phyloP scores from a whole-genome alignment of 2,888 invertebrate species.

The Gryllus longicercus region DNA sequence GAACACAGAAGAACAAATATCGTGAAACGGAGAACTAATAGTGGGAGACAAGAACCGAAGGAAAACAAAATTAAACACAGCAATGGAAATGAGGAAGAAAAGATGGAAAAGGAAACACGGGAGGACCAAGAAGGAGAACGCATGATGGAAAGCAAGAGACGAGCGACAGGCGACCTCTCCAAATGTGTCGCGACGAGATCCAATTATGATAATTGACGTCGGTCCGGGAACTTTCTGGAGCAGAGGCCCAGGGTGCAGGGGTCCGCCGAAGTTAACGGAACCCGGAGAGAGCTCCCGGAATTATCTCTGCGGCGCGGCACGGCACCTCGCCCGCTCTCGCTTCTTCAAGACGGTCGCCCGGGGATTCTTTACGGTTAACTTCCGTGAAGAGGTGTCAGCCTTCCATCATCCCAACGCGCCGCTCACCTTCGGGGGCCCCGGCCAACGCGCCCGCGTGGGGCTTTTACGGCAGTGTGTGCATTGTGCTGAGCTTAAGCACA shows the following conservation, averaged over 20 bases:
- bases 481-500: background rate
- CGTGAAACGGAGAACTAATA: too few relatives aligned
- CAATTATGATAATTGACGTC: conserved; percentile 6
- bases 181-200: background rate
- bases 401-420: background rate
- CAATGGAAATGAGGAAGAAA: too few relatives aligned
- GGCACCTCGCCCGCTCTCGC: background rate
- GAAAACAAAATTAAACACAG: too few relatives aligned
- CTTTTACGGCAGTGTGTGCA: background rate
- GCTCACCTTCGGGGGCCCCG: background rate
- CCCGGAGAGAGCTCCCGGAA: background rate
- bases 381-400: conserved; percentile 11
- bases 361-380: conserved; percentile 17
- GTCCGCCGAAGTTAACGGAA: background rate
- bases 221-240: background rate
- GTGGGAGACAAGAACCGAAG: too few relatives aligned
- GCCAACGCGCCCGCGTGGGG: background rate
- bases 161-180: background rate
- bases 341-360: background rate
- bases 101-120: too few relatives aligned
- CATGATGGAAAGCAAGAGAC: too few relatives aligned
- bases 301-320: background rate
- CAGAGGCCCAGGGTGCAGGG: background rate
- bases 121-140: too few relatives aligned
- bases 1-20: too few relatives aligned